phyloP scores from a whole-genome alignment of 2,888 invertebrate species.

The Agonum fuliginosum region DNA sequence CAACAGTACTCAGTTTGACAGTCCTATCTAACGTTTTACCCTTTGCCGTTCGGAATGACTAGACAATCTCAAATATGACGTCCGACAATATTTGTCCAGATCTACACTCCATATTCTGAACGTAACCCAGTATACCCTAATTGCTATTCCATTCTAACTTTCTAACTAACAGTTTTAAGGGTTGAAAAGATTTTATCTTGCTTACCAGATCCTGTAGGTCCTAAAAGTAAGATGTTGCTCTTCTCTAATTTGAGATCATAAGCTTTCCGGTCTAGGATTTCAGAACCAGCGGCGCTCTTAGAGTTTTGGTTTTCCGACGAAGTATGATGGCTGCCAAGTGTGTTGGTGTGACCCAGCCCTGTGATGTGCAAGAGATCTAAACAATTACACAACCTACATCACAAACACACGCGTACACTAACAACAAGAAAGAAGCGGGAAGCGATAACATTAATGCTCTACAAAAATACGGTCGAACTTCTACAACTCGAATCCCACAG shows the following conservation, averaged over 20 bases:
- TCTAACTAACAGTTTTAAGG: neutral
- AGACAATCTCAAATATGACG: too few relatives aligned
- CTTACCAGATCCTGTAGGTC: constrained; percentile 96
- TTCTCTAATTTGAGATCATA: constrained; percentile 94
- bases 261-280: constrained; percentile 86
- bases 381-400: constrained; percentile 62
- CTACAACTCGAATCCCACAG: too few relatives aligned
- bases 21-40: too few relatives aligned
- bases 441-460: too few relatives aligned
- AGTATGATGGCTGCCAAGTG: constrained; percentile 77
- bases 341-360: constrained; percentile 82
- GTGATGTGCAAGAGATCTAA: constrained; percentile 91
- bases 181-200: neutral
- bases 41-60: too few relatives aligned
- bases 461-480: too few relatives aligned
- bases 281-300: constrained; percentile 78
- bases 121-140: too few relatives aligned
- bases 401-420: constrained; percentile 52
- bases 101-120: too few relatives aligned
- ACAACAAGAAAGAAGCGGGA: constrained; percentile 1
- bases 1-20: too few relatives aligned
- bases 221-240: constrained; percentile 95
- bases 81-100: too few relatives aligned
- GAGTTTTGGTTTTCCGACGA: constrained; percentile 67
- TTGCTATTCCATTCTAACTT: too few relatives aligned